phyloP scores from a whole-genome alignment of 2,113 vertebrate species.

The Puma concolor region DNA sequence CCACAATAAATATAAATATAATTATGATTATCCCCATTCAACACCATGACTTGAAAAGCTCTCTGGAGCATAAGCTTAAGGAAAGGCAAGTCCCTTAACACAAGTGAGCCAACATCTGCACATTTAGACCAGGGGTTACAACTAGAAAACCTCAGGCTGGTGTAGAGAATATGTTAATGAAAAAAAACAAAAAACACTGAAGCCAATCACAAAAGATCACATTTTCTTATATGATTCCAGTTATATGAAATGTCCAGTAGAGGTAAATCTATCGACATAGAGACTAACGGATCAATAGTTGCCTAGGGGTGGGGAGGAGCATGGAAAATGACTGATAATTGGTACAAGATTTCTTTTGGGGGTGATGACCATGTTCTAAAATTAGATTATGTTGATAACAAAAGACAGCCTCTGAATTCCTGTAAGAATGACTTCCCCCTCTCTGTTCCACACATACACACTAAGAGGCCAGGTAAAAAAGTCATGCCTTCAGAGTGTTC shows the following conservation, averaged over 20 bases:
- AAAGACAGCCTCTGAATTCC: background rate
- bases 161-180: background rate
- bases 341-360: background rate
- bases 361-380: conserved; percentile 8
- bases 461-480: background rate
- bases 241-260: background rate
- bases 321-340: background rate
- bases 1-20: background rate
- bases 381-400: background rate
- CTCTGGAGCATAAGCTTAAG: background rate
- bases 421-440: background rate
- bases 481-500: background rate
- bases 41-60: background rate
- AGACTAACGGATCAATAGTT: background rate
- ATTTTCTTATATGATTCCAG: background rate
- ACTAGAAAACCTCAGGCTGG: background rate
- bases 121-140: background rate
- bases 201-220: background rate
- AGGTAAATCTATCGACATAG: background rate
- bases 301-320: background rate
- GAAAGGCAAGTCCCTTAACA: background rate
- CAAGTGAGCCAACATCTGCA: background rate
- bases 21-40: background rate
- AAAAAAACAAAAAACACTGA: background rate
- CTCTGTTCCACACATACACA: background rate